Evolutionary conservation across 2,888 invertebrate genomes (phyloP).

Genomic region (Muschampia plurimacula): DNA sequence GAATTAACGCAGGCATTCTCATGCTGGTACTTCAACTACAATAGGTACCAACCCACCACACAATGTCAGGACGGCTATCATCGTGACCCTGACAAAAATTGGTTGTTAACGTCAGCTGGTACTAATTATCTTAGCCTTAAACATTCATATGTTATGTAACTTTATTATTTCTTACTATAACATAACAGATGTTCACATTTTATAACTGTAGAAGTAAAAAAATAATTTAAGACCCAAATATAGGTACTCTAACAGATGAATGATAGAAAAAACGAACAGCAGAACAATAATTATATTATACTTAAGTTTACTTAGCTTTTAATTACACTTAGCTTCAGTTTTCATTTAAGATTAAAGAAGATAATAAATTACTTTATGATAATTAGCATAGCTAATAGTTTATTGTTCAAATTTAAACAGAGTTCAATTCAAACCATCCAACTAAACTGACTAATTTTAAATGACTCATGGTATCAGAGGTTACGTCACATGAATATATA

Average conservation of each 20-base stretch:
- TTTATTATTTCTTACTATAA: slow-evolving; percentile 8
- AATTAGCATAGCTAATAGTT: too few relatives aligned
- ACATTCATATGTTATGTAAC: slow-evolving; percentile 11
- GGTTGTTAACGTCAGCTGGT: slow-evolving; percentile 24
- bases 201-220: not conserved
- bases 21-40: not conserved
- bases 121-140: slow-evolving; percentile 19
- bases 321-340: too few relatives aligned
- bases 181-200: slow-evolving; percentile 10
- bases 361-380: too few relatives aligned
- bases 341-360: too few relatives aligned
- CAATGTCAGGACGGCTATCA: slow-evolving; percentile 30
- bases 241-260: not conserved
- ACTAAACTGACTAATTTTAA: not conserved
- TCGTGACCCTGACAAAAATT: slow-evolving; percentile 34
- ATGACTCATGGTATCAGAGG: not conserved
- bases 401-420: too few relatives aligned
- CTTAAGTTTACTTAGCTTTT: not conserved
- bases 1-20: not conserved
- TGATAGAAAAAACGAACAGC: not conserved
- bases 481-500: not conserved
- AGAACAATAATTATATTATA: not conserved
- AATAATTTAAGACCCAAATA: not conserved
- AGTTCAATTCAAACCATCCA: not conserved
- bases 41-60: not conserved